Conservation (phyloP, 92 coral and sea anemone genomes). For the Actinostola sp. region DNA sequence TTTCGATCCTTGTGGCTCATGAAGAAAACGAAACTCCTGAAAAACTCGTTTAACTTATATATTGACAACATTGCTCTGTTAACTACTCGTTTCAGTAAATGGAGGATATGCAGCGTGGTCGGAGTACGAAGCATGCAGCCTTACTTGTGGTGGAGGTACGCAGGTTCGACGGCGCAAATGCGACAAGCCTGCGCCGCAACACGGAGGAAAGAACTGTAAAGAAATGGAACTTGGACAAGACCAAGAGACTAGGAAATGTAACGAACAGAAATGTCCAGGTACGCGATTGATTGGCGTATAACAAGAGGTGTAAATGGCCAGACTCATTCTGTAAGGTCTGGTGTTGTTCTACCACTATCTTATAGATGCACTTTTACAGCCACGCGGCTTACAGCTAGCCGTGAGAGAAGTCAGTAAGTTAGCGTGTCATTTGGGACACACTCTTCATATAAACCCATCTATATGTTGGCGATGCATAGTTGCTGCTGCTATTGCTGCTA, state of each 20-base stretch:
- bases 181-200: constrained; percentile 18
- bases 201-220: constrained; percentile 31
- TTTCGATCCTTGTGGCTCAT: too few species aligned
- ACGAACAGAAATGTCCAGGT: constrained; percentile 32
- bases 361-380: too few species aligned
- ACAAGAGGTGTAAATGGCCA: too few species aligned
- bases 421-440: neutral
- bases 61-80: too few species aligned
- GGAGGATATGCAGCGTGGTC: constrained; percentile 32
- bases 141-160: constrained; percentile 25
- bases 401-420: neutral
- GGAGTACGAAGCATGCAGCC: constrained; percentile 4
- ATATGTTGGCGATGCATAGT: too few species aligned
- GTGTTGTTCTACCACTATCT: too few species aligned
- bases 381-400: too few species aligned
- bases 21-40: too few species aligned
- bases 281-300: too few species aligned
- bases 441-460: neutral
- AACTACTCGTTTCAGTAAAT: constrained; percentile 5
- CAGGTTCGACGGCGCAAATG: constrained; percentile 7
- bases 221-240: constrained; percentile 40
- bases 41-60: too few species aligned
- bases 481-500: too few species aligned
- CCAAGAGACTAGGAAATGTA: constrained; percentile 14
- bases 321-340: too few species aligned